phyloP scores from a whole-genome alignment of 2,113 vertebrate species.

The Gnathochromis pfefferi region DNA sequence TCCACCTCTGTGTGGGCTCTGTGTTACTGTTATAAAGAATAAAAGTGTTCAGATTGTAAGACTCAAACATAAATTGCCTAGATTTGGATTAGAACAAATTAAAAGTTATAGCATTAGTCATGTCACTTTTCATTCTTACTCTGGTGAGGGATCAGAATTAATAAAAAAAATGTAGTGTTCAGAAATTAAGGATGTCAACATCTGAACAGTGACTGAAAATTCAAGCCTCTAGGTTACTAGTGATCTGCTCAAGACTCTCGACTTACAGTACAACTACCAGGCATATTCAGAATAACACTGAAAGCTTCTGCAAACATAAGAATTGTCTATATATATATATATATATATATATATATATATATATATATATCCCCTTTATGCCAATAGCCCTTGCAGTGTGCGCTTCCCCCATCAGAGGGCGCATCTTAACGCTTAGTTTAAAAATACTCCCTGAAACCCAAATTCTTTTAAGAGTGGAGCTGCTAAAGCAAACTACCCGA shows the following conservation, averaged over 20 bases:
- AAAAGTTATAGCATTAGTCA: not conserved
- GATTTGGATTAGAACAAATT: not conserved
- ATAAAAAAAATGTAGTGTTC: not conserved
- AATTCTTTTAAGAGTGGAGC: not conserved
- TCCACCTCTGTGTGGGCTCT: not conserved
- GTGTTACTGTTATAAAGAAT: not conserved
- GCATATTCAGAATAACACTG: not conserved
- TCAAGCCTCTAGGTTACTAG: not conserved
- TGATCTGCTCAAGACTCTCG: not conserved
- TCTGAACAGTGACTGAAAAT: not conserved
- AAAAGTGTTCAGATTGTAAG: not conserved
- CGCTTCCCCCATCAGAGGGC: constrained; percentile 22
- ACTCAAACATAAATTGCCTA: not conserved
- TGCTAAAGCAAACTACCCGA: constrained; percentile 3
- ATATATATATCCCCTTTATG: not conserved
- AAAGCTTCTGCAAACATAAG: not conserved
- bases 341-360: fast-evolving
- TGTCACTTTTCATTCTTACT: not conserved
- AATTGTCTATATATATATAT: fast-evolving
- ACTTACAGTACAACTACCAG: not conserved
- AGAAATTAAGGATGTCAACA: not conserved
- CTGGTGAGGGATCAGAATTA: not conserved
- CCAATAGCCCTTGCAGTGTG: not conserved
- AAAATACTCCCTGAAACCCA: constrained; percentile 9
- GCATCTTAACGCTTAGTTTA: not conserved